Evolutionary conservation across 2,113 vertebrate genomes (phyloP).

Genomic region (Clarias magur): DNA sequence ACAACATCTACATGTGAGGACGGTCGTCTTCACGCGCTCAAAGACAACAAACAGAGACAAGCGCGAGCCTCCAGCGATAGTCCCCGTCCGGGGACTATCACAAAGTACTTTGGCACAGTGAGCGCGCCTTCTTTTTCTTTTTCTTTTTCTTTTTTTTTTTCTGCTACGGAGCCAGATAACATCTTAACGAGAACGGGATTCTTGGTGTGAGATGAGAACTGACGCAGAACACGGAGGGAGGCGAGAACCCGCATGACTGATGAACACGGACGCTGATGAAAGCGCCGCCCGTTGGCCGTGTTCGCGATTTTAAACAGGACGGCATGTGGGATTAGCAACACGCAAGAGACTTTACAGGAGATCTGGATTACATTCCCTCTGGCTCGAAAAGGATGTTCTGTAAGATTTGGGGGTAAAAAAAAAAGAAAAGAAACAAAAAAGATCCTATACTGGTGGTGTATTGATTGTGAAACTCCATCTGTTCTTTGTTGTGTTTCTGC

Average conservation of each 20-base stretch:
- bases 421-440: neutral
- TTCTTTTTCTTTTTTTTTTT: neutral
- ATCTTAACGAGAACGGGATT: neutral
- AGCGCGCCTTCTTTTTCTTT: neutral
- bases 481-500: conserved; percentile 39
- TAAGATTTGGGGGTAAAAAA: conserved; percentile 16
- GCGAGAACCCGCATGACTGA: conserved; percentile 21
- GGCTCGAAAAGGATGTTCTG: conserved; percentile 26
- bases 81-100: conserved; percentile 8
- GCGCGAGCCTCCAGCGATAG: neutral
- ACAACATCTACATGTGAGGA: conserved; percentile 82
- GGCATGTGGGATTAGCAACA: conserved; percentile 36
- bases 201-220: conserved; percentile 2
- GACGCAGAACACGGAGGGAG: conserved; percentile 7
- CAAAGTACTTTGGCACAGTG: conserved; percentile 4
- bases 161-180: neutral
- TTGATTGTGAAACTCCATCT: conserved; percentile 48
- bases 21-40: neutral
- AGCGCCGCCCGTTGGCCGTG: neutral
- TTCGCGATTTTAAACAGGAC: conserved; percentile 25
- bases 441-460: conserved; percentile 33
- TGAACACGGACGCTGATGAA: conserved; percentile 20
- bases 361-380: conserved; percentile 42
- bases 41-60: conserved; percentile 17
- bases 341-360: conserved; percentile 26